Evolutionary conservation across 2,797 vertebrate species (phyloP).

Genomic region (Melanogrammus aeglefinus): DNA sequence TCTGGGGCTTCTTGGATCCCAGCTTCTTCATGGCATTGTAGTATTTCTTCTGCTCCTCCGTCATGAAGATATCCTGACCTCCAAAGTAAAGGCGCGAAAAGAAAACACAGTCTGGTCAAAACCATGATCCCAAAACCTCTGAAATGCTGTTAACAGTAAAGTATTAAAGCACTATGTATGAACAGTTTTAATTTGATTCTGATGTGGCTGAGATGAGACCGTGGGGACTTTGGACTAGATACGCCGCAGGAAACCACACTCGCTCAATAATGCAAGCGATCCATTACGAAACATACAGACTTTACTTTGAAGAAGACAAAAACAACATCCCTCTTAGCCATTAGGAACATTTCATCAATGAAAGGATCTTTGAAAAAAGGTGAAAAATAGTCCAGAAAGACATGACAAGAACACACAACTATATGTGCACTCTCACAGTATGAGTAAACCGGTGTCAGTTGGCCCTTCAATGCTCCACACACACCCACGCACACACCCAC

Average conservation of each 20-base stretch:
- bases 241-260: too few relatives aligned
- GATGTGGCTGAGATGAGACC: not conserved
- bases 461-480: not conserved
- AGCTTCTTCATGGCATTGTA: constrained; percentile 99
- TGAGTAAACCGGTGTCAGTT: not conserved
- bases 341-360: not conserved
- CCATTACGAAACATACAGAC: not conserved
- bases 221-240: not conserved
- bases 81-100: constrained; percentile 82
- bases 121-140: constrained; percentile 33
- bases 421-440: not conserved
- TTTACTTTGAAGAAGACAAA: not conserved
- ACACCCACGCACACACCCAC: not conserved
- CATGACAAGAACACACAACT: not conserved
- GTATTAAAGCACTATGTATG: too few relatives aligned
- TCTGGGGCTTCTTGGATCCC: constrained; percentile 98
- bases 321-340: not conserved
- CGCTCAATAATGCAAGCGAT: not conserved
- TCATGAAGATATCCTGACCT: constrained; percentile 99
- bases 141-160: not conserved
- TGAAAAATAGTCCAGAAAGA: not conserved
- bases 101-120: constrained; percentile 60
- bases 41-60: constrained; percentile 99
- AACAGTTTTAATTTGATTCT: not conserved
- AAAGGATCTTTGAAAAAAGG: not conserved